Evolutionary conservation across 2,113 vertebrate genomes (phyloP).

Genomic region (Sturnira hondurensis): DNA sequence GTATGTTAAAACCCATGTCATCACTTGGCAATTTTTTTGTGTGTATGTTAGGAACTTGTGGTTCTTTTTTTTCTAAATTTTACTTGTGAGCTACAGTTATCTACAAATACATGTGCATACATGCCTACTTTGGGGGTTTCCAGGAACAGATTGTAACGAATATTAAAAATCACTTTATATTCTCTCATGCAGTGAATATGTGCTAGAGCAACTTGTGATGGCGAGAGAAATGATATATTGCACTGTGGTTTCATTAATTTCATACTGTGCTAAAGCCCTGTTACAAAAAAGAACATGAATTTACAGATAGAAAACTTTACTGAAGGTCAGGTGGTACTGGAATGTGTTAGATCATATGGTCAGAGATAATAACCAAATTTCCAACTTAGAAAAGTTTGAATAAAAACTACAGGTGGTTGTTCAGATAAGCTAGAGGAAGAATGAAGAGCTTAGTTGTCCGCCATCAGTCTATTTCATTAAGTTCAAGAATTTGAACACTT

Average conservation of each 20-base stretch:
- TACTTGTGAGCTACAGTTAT: not conserved
- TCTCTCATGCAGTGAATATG: not conserved
- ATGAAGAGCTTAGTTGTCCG: not conserved
- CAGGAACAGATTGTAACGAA: not conserved
- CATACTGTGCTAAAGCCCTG: not conserved
- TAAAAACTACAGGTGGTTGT: not conserved
- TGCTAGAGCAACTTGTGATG: not conserved
- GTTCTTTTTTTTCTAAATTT: slow-evolving; percentile 19
- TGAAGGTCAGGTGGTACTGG: not conserved
- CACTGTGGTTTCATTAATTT: slow-evolving; percentile 36
- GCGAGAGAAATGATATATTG: not conserved
- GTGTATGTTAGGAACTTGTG: not conserved
- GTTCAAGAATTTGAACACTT: not conserved
- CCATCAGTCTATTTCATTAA: not conserved
- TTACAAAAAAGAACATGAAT: not conserved
- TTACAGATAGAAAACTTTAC: not conserved
- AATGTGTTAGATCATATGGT: not conserved
- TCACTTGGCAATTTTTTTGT: not conserved
- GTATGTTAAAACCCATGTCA: not conserved
- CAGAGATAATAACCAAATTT: not conserved
- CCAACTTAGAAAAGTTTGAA: not conserved
- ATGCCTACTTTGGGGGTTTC: not conserved
- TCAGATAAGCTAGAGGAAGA: not conserved
- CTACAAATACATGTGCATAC: not conserved
- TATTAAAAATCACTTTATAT: not conserved